Evolutionary conservation across 2,797 vertebrate species (phyloP).

Genomic region (Heteromormyrus szaboi): DNA sequence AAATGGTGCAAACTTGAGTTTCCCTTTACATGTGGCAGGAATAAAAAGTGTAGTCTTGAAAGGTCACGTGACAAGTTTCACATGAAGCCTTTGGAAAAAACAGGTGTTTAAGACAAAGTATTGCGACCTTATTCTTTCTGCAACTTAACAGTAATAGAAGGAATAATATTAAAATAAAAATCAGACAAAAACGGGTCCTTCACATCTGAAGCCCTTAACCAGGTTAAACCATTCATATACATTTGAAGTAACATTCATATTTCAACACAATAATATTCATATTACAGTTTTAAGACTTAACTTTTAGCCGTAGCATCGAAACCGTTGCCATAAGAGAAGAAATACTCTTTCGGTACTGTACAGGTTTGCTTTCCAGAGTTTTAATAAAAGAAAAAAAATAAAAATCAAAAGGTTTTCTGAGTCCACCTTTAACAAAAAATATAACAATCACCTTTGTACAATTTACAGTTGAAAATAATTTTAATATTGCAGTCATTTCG

Average conservation of each 20-base stretch:
- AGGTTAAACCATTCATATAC: conserved; percentile 65
- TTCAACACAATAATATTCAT: conserved; percentile 68
- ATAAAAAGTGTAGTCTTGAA: conserved; percentile 67
- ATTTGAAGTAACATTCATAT: conserved; percentile 73
- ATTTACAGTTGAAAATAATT: conserved; percentile 61
- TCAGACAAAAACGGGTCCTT: conserved; percentile 57
- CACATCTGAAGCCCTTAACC: conserved; percentile 69
- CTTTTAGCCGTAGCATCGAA: conserved; percentile 59
- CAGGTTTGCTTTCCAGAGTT: conserved; percentile 58
- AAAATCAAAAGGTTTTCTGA: conserved; percentile 46
- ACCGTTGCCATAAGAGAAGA: conserved; percentile 44
- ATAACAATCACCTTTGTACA: conserved; percentile 58
- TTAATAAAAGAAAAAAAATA: conserved; percentile 29
- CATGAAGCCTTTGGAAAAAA: conserved; percentile 52
- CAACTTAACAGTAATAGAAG: conserved; percentile 54
- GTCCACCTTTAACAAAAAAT: conserved; percentile 48
- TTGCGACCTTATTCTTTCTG: conserved; percentile 56
- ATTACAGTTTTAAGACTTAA: conserved; percentile 64
- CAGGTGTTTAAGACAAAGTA: conserved; percentile 50
- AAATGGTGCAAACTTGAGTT: conserved; percentile 84
- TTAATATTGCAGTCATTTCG: conserved; percentile 47
- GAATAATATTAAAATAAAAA: conserved; percentile 45
- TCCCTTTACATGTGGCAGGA: conserved; percentile 70
- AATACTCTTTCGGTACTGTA: conserved; percentile 63
- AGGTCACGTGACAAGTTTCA: conserved; percentile 59